Conservation (phyloP, 2,113 vertebrate genomes). For the Triplophysa rosa region DNA sequence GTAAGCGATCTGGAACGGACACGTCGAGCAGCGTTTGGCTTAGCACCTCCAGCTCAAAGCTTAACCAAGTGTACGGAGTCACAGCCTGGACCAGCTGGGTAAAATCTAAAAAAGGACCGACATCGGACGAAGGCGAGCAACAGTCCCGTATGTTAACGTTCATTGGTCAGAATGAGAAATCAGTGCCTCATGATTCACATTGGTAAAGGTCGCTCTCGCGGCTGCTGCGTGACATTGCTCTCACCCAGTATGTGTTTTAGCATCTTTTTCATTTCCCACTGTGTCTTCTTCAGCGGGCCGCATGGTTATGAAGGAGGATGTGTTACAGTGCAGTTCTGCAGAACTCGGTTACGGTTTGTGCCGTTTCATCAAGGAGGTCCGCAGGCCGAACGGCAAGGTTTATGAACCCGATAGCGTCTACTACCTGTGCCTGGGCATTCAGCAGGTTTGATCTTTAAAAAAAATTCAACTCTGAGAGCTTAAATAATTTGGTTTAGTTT, state of each 20-base stretch:
- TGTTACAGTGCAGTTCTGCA: constrained; percentile 86
- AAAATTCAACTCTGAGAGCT: no score
- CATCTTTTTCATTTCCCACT: constrained; percentile 15
- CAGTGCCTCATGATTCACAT: constrained; percentile 9
- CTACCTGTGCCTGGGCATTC: constrained; percentile 97
- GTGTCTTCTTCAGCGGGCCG: constrained; percentile 61
- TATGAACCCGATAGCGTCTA: constrained; percentile 95
- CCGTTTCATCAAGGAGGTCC: constrained; percentile 89
- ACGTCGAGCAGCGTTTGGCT: constrained; percentile 64
- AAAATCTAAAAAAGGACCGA: constrained; percentile 80
- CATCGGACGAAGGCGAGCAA: constrained; percentile 75
- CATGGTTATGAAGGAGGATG: constrained; percentile 86
- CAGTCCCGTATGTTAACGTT: constrained; percentile 64
- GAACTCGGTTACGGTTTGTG: constrained; percentile 92
- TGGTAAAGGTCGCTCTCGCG: constrained; percentile 22
- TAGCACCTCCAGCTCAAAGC: constrained; percentile 70
- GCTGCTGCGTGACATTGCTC: neutral
- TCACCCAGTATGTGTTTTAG: constrained; percentile 18
- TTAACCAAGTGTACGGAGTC: constrained; percentile 91
- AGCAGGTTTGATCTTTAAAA: constrained; percentile 80
- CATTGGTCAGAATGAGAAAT: neutral
- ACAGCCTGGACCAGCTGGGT: constrained; percentile 96
- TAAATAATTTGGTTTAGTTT: no score
- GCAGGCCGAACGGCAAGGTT: constrained; percentile 87
- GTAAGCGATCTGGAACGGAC: constrained; percentile 54